These are phyloP conservation scores for Vanacampus margaritifer DNA, from an alignment of 2,113 vertebrate genomes.

Conservation along the genomic window DNA sequence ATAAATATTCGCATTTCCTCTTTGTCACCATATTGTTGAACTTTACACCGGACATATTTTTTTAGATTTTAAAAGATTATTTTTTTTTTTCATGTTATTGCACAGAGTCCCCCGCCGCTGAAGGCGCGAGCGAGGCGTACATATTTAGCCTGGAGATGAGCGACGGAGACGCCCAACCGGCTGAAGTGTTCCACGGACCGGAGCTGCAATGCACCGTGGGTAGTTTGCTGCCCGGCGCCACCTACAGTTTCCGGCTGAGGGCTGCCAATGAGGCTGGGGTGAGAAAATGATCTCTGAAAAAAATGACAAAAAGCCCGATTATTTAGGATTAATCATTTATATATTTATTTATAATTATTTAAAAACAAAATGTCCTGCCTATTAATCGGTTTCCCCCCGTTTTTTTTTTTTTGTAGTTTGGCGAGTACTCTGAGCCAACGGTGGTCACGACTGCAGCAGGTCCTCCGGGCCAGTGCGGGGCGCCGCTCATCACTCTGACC, in stretches of 20 bases:
- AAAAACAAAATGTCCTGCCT: no score
- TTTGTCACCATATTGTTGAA: no score
- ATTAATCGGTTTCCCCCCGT: background rate
- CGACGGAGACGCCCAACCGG: conserved; percentile 70
- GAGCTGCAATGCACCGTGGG: conserved; percentile 86
- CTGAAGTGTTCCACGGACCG: conserved; percentile 83
- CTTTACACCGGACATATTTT: background rate
- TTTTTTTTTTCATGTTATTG: background rate
- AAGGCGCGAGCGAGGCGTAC: conserved; percentile 76
- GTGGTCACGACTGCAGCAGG: conserved; percentile 89
- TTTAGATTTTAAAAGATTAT: background rate
- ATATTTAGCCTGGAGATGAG: conserved; percentile 92
- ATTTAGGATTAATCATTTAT: no score
- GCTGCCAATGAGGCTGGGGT: conserved; percentile 93
- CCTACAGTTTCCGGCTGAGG: conserved; percentile 84
- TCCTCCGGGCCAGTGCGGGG: conserved; percentile 87
- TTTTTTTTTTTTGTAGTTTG: conserved; percentile 71
- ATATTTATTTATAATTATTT: no score
- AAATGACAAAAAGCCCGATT: no score
- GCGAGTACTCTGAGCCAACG: conserved; percentile 80
- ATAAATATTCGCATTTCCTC: no score
- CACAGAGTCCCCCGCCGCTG: conserved; percentile 66
- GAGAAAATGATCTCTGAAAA: conserved; percentile 51
- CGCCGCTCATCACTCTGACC: conserved; percentile 81
- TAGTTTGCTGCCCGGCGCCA: conserved; percentile 87